phyloP scores from a whole-genome alignment of 2,797 vertebrate genomes.

The Coranthus polyacanthus region DNA sequence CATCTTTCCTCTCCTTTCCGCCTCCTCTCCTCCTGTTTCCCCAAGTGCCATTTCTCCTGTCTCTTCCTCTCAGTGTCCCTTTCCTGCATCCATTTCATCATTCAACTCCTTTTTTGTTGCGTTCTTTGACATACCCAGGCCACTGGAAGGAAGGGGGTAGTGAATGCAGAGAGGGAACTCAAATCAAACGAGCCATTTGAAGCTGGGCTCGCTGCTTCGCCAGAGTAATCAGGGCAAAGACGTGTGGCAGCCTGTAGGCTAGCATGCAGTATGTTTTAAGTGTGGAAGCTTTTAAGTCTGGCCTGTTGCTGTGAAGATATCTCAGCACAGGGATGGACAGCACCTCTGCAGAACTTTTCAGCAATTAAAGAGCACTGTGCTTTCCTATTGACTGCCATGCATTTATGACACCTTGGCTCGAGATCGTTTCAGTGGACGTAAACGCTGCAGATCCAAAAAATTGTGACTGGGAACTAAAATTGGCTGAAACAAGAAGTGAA shows the following conservation, averaged over 20 bases:
- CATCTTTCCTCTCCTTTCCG: slow-evolving; percentile 54
- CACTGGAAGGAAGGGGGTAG: slow-evolving; percentile 42
- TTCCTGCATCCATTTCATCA: slow-evolving; percentile 57
- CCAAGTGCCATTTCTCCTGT: slow-evolving; percentile 31
- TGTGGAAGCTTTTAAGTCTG: slow-evolving; percentile 62
- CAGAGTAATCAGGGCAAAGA: slow-evolving; percentile 54
- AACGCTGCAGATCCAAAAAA: too few species aligned
- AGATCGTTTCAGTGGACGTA: too few species aligned
- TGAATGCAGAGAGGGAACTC: slow-evolving; percentile 42
- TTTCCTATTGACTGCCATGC: slow-evolving; percentile 11
- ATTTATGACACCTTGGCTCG: neutral
- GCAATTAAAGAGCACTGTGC: slow-evolving; percentile 8
- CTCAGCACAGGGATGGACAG: slow-evolving; percentile 89
- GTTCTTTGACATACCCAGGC: slow-evolving; percentile 39
- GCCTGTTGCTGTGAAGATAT: slow-evolving; percentile 90
- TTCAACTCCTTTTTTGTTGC: slow-evolving; percentile 8
- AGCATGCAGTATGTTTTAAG: slow-evolving; percentile 53
- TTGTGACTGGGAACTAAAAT: too few species aligned
- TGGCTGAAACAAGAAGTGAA: too few species aligned
- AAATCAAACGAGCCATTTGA: slow-evolving; percentile 71
- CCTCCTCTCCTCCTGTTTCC: slow-evolving; percentile 37
- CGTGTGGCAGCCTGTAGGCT: slow-evolving; percentile 47
- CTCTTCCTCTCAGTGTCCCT: slow-evolving; percentile 48
- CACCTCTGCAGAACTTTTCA: slow-evolving; percentile 88
- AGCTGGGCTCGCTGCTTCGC: slow-evolving; percentile 51